Conservation (phyloP, 2,113 vertebrate species). For the Columba livia region DNA sequence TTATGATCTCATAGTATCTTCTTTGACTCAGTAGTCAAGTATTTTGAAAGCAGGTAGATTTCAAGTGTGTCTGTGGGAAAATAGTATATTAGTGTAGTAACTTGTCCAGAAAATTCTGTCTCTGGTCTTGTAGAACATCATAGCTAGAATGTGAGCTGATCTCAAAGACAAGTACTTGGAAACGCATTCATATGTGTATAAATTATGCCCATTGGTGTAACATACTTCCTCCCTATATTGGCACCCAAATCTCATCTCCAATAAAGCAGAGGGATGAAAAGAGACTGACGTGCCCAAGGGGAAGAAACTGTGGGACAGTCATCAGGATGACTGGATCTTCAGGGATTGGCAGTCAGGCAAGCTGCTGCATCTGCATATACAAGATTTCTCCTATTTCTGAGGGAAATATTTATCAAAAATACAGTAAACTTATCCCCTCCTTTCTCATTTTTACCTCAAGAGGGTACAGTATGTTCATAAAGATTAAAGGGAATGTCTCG, state of each 20-base stretch:
- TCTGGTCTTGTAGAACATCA: neutral
- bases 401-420: neutral
- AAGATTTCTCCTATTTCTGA: neutral
- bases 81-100: neutral
- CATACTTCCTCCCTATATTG: neutral
- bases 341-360: neutral
- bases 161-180: neutral
- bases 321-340: neutral
- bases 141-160: neutral
- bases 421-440: neutral
- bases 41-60: neutral
- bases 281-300: neutral
- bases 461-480: neutral
- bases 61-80: neutral
- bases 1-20: neutral
- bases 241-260: neutral
- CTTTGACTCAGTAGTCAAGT: neutral
- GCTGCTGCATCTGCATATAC: neutral
- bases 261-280: neutral
- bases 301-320: neutral
- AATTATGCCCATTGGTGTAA: neutral
- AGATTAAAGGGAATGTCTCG: neutral
- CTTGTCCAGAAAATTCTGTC: neutral
- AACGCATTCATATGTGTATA: neutral
- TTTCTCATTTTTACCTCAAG: constrained; percentile 26